Evolutionary conservation across 1,140 invertebrate genomes (phyloP).

Genomic region (Orchestia grillus): DNA sequence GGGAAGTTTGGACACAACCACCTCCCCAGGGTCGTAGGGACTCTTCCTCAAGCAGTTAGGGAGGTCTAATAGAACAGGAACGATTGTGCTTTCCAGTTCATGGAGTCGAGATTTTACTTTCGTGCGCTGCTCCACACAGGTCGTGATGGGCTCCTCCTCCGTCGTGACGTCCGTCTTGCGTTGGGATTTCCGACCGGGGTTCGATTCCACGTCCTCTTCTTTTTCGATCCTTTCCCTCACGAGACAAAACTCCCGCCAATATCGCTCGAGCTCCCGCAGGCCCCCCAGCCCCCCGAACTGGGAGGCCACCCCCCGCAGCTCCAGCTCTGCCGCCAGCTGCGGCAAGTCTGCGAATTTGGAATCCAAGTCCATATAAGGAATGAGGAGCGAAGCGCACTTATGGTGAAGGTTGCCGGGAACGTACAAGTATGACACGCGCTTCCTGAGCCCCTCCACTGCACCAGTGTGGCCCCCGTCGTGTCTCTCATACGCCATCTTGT

Average conservation of each 20-base stretch:
- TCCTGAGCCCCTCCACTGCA: background rate
- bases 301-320: background rate
- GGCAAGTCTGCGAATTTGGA: background rate
- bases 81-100: background rate
- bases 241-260: background rate
- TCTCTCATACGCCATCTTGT: background rate
- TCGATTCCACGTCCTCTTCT: background rate
- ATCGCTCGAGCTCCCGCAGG: background rate
- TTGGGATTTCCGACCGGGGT: background rate
- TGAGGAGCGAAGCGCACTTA: background rate
- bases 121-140: no score
- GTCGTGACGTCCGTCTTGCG: background rate
- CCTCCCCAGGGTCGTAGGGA: background rate
- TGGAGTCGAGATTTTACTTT: background rate
- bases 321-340: background rate
- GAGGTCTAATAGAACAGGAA: background rate
- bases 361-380: background rate
- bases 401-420: background rate
- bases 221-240: background rate
- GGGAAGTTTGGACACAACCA: background rate
- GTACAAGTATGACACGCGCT: background rate
- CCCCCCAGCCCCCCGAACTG: background rate
- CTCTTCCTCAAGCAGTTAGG: background rate
- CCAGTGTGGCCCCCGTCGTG: background rate
- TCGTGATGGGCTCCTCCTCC: background rate